phyloP scores from a whole-genome alignment of 1,140 invertebrate genomes.

The Dinothrombium tinctorium region DNA sequence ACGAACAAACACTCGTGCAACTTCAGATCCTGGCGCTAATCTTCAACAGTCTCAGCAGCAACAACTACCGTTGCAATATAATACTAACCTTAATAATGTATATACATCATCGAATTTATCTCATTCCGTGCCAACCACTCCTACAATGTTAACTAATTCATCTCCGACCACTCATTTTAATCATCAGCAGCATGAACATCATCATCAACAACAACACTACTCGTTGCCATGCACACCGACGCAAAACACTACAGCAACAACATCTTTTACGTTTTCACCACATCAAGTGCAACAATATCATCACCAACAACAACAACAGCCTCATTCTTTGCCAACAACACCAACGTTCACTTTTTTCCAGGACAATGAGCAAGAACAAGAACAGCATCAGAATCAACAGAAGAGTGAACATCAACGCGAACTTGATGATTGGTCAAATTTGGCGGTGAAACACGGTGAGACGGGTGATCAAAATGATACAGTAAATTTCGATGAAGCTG shows the following conservation, averaged over 20 bases:
- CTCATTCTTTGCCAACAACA: neutral
- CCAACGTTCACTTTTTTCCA: neutral
- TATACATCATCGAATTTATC: constrained; percentile 1
- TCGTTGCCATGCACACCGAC: constrained; percentile 6
- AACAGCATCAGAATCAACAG: constrained; percentile 3
- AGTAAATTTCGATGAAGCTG: no score
- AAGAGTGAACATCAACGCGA: neutral
- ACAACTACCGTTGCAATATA: neutral
- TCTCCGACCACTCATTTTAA: neutral
- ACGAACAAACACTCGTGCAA: no score
- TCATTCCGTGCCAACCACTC: constrained; percentile 7
- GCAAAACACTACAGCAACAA: neutral
- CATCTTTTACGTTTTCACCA: constrained; percentile 1
- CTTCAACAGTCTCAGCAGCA: neutral
- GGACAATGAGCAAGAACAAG: neutral
- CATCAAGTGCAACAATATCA: constrained; percentile 7
- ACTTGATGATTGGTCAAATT: no score
- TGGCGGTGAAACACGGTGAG: no score
- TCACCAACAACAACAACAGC: constrained; percentile 7
- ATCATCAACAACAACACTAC: no score
- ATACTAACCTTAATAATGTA: neutral
- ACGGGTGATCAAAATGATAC: no score
- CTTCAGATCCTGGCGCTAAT: neutral
- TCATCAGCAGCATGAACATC: no score
- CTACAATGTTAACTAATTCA: constrained; percentile 1